A percentile compares a stretch with the other conserved stretches of the same genome.
Evolutionary conservation across 2,797 vertebrate genomes (phyloP).

Genomic region (Scolopax bukidnonensis): DNA sequence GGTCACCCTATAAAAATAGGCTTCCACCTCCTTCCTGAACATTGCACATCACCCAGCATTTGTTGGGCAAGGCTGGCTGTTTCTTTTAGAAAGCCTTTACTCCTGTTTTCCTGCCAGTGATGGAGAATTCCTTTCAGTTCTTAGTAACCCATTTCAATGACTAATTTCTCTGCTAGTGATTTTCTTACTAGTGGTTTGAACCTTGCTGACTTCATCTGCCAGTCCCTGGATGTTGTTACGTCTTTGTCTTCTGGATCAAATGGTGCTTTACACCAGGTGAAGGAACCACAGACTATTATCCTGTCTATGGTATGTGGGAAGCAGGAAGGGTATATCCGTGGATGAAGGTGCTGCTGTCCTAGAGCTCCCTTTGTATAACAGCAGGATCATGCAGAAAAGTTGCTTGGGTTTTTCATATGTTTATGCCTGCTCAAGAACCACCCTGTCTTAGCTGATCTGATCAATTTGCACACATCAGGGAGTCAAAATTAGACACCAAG

Average conservation of each 20-base stretch:
- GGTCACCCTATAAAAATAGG: fast-evolving
- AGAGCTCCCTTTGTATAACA: not conserved
- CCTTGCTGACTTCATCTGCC: not conserved
- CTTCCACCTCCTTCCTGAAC: not conserved
- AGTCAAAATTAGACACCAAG: not conserved
- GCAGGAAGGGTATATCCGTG: not conserved
- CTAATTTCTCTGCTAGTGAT: not conserved
- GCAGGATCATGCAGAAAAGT: not conserved
- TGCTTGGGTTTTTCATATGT: fast-evolving
- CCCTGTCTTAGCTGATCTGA: not conserved
- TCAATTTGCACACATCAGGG: not conserved
- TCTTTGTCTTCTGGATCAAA: not conserved
- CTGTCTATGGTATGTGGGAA: not conserved
- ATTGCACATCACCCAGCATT: not conserved
- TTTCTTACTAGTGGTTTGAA: not conserved
- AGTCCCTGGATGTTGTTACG: not conserved
- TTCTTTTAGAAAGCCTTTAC: not conserved
- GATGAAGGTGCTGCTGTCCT: not conserved
- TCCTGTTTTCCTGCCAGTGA: not conserved
- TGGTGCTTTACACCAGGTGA: not conserved
- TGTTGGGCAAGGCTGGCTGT: not conserved
- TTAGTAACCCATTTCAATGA: not conserved
- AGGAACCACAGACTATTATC: not conserved
- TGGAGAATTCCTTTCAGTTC: not conserved
- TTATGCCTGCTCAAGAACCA: not conserved